Evolutionary conservation across 2,888 invertebrate genomes (phyloP).

Genomic region (Lasioglossum pauxillum): DNA sequence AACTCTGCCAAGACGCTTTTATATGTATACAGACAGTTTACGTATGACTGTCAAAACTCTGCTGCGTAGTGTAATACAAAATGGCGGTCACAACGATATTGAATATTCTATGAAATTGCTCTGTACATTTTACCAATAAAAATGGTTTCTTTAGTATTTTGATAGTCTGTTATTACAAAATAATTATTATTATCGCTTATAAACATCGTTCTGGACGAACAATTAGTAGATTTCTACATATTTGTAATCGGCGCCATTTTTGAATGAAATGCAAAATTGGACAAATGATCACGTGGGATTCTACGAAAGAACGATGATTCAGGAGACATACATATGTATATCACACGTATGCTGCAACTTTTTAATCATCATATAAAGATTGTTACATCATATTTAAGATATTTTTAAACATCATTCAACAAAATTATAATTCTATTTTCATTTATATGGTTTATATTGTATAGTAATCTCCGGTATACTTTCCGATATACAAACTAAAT

Average conservation of each 20-base stretch:
- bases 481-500: not conserved
- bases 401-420: not conserved
- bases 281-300: constrained; percentile 56
- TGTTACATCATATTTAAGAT: constrained; percentile 37
- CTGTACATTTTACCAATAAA: not conserved
- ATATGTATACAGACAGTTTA: constrained; percentile 17
- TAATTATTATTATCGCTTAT: not conserved
- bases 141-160: not conserved
- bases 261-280: constrained; percentile 74
- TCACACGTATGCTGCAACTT: not conserved
- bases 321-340: constrained; percentile 18
- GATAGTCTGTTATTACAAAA: not conserved
- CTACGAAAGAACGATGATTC: constrained; percentile 60
- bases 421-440: not conserved
- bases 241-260: constrained; percentile 67
- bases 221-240: not conserved
- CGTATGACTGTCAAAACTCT: not conserved
- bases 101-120: not conserved
- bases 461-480: not conserved
- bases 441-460: not conserved
- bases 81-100: constrained; percentile 38
- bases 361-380: constrained; percentile 9
- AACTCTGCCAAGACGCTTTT: constrained; percentile 35
- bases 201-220: not conserved
- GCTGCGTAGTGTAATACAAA: constrained; percentile 42